Evolutionary conservation across 2,888 invertebrate species (phyloP).

Genomic region (Charanyca ferruginea): DNA sequence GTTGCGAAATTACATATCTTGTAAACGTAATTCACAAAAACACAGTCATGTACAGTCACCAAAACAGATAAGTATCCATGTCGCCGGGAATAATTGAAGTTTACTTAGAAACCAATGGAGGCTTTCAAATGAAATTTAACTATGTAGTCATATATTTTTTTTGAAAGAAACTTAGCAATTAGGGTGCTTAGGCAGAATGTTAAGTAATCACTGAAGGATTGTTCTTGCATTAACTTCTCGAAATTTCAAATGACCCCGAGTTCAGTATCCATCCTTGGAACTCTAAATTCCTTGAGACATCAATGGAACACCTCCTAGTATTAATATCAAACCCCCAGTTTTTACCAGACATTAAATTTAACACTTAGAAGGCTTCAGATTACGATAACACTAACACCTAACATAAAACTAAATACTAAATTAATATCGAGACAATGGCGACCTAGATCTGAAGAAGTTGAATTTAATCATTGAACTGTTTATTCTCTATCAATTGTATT

Average conservation of each 20-base stretch:
- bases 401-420: conserved; percentile 83
- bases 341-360: conserved; percentile 86
- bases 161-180: conserved; percentile 86
- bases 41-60: too few species aligned
- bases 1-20: too few species aligned
- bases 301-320: conserved; percentile 85
- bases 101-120: too few species aligned
- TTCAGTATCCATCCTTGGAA: conserved; percentile 80
- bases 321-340: conserved; percentile 89
- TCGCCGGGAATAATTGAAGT: too few species aligned
- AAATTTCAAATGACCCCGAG: conserved; percentile 78
- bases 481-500: too few species aligned
- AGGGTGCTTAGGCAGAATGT: conserved; percentile 89
- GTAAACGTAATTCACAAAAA: too few species aligned
- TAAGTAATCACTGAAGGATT: conserved; percentile 90
- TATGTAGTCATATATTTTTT: conserved; percentile 79
- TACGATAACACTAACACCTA: conserved; percentile 90
- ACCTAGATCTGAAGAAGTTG: conserved; percentile 90
- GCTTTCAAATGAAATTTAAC: conserved; percentile 69
- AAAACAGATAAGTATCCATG: too few species aligned
- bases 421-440: conserved; percentile 88
- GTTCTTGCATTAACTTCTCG: conserved; percentile 85
- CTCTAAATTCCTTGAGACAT: conserved; percentile 85
- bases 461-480: too few species aligned
- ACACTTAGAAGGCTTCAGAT: conserved; percentile 91